Conservation (phyloP, 1,140 invertebrate species). For the Pristionchus pacificus region DNA sequence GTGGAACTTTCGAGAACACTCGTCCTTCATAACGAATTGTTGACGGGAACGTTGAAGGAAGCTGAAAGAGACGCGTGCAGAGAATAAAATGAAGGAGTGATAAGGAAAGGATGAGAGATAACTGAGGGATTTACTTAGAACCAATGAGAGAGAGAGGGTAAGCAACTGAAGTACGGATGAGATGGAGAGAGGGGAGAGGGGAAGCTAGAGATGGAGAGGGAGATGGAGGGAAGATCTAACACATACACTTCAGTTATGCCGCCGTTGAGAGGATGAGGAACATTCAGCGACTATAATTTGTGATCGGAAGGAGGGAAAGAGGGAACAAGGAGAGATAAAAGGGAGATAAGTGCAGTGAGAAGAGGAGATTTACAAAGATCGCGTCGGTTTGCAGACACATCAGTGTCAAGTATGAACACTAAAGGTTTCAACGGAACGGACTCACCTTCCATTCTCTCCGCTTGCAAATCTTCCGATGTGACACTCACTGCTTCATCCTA, state of each 20-base stretch:
- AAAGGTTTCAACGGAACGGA: neutral
- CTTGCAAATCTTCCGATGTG: too few relatives aligned
- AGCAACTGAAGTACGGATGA: neutral
- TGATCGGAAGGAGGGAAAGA: constrained; percentile 5
- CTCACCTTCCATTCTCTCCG: constrained; percentile 8
- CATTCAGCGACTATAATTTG: constrained; percentile 7
- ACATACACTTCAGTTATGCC: too few relatives aligned
- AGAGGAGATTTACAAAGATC: constrained; percentile 8
- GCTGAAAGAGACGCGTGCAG: too few relatives aligned
- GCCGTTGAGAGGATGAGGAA: too few relatives aligned
- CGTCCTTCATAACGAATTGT: too few relatives aligned
- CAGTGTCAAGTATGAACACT: neutral
- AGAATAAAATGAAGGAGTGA: too few relatives aligned
- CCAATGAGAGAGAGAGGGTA: neutral
- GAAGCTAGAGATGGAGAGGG: too few relatives aligned
- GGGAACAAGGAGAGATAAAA: constrained; percentile 1
- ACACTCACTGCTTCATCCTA: too few relatives aligned
- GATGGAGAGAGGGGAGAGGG: too few relatives aligned
- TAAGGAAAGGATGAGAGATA: too few relatives aligned
- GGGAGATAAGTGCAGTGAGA: constrained; percentile 16
- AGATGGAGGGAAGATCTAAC: too few relatives aligned
- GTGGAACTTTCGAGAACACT: too few relatives aligned
- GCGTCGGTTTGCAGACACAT: constrained; percentile 4
- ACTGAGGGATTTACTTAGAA: constrained; percentile 10
- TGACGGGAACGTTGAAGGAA: constrained; percentile 13